A percentile compares a stretch with the other conserved stretches of the same genome.
Evolutionary conservation across 1,140 invertebrate genomes (phyloP).

Genomic region (Melanaphis sacchari): DNA sequence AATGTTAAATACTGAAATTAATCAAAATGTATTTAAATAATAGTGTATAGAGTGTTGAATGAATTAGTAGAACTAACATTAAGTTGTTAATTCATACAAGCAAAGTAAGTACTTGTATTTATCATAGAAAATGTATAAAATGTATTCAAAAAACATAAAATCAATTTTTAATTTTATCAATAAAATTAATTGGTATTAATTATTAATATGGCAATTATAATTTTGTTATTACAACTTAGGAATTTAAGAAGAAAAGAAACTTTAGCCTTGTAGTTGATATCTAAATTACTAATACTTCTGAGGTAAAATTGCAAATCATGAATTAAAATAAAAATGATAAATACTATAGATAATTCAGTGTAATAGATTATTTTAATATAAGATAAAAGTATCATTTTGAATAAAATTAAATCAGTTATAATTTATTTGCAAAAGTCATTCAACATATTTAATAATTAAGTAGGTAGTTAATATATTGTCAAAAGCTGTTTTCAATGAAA

Average conservation of each 20-base stretch:
- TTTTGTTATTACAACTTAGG: not conserved
- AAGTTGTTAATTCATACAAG: not conserved
- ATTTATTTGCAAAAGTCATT: not conserved
- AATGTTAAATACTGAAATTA: not conserved
- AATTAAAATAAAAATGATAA: not conserved
- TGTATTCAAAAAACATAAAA: not conserved
- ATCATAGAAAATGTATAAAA: not conserved
- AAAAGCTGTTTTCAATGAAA: not conserved
- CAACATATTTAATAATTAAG: not conserved
- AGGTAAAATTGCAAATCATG: not conserved
- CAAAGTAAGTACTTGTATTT: not conserved
- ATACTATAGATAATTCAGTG: not conserved
- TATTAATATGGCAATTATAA: conserved; percentile 1
- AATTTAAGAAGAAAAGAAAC: not conserved
- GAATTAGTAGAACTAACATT: too few species aligned
- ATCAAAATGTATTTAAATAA: not conserved
- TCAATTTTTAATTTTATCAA: not conserved
- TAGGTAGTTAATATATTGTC: not conserved
- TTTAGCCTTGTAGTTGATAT: not conserved
- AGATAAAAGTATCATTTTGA: not conserved
- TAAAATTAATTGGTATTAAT: not conserved
- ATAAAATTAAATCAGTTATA: not conserved
- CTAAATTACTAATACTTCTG: not conserved
- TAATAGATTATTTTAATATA: not conserved
- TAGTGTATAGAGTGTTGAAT: not conserved